Conservation (phyloP, 2,797 vertebrate genomes). For the Leuciscus waleckii region DNA sequence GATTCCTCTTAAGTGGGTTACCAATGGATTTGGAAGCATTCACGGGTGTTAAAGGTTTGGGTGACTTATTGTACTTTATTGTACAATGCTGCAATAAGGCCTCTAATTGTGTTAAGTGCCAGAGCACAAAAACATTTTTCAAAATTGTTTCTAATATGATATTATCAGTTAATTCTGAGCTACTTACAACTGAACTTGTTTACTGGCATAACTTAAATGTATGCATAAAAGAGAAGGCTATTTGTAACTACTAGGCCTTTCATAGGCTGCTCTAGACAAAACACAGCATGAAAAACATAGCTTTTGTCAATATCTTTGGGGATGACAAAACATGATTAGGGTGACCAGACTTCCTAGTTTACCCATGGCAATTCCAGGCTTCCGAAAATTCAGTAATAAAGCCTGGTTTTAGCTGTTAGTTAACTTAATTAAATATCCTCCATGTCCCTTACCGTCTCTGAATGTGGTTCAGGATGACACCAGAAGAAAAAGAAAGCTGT, state of each 20-base stretch:
- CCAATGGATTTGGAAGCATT: conserved; percentile 64
- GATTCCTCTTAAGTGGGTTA: conserved; percentile 72
- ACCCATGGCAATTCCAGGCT: neutral
- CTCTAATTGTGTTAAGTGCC: conserved; percentile 43
- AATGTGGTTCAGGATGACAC: neutral
- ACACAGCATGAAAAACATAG: neutral
- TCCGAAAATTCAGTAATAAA: neutral
- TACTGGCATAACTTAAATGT: conserved; percentile 34
- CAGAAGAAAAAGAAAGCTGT: neutral
- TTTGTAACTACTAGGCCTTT: conserved; percentile 23
- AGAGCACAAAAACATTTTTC: conserved; percentile 42
- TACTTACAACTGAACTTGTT: conserved; percentile 47
- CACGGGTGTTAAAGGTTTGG: conserved; percentile 33
- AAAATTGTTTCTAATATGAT: conserved; percentile 51
- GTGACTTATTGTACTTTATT: conserved; percentile 56
- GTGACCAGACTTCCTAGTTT: neutral
- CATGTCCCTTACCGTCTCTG: neutral
- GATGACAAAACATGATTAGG: neutral
- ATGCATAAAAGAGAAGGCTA: conserved; percentile 26
- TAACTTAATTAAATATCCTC: neutral
- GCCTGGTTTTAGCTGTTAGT: conserved; percentile 1
- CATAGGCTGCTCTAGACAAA: conserved; percentile 1
- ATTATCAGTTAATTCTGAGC: conserved; percentile 40
- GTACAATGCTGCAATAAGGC: conserved; percentile 50
- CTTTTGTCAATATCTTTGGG: neutral